These are phyloP conservation scores for Octodon degus DNA, from an alignment of 2,113 vertebrate genomes.

Conservation along the genomic window DNA sequence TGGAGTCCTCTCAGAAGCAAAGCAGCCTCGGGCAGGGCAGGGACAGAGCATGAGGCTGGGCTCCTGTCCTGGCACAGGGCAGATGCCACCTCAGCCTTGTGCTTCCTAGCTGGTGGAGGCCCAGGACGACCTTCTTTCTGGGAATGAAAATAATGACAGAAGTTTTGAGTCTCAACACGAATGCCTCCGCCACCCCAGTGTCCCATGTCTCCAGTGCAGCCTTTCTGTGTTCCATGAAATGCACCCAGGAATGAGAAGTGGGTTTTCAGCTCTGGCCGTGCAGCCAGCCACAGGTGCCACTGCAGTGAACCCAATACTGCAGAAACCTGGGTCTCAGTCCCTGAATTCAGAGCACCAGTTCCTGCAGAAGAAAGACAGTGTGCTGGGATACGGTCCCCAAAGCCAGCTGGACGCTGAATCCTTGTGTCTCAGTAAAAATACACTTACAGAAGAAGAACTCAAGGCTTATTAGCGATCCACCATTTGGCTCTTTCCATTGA, in stretches of 20 bases:
- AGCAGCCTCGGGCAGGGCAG: background rate
- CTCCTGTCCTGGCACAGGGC: background rate
- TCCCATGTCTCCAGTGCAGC: background rate
- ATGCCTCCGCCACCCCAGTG: fast-evolving
- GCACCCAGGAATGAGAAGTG: fast-evolving
- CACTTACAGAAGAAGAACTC: background rate
- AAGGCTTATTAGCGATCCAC: fast-evolving
- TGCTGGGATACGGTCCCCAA: fast-evolving
- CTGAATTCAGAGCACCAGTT: background rate
- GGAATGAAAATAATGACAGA: fast-evolving
- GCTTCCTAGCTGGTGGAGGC: fast-evolving
- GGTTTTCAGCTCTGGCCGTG: too few species aligned
- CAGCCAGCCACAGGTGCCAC: background rate
- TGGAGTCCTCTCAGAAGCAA: background rate
- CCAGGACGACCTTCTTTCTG: fast-evolving
- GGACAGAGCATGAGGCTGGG: background rate
- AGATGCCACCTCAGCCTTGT: background rate
- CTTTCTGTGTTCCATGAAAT: fast-evolving
- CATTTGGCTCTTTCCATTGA: too few species aligned
- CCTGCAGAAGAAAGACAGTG: background rate
- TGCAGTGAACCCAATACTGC: background rate
- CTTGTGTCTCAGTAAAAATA: background rate
- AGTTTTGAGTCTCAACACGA: background rate
- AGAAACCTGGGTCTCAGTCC: background rate
- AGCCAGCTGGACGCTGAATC: too few species aligned